phyloP scores from a whole-genome alignment of 2,797 vertebrate genomes.

The Lateolabrax maculatus region DNA sequence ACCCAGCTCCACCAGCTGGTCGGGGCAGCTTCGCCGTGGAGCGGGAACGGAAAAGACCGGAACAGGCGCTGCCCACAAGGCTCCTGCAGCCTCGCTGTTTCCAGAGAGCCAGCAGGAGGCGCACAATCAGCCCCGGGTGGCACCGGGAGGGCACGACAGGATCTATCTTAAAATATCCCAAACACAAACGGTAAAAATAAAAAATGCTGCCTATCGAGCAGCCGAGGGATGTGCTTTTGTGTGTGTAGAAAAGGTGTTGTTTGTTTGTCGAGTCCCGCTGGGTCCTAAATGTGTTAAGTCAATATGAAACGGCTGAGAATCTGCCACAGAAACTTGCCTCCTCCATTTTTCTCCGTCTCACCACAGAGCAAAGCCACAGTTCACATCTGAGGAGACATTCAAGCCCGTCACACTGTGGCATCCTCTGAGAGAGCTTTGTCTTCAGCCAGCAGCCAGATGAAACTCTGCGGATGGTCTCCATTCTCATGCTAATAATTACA shows the following conservation, averaged over 20 bases:
- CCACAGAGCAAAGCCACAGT: conserved; percentile 35
- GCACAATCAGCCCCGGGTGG: conserved; percentile 56
- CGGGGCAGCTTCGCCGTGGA: conserved; percentile 51
- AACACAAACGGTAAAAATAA: conserved; percentile 32
- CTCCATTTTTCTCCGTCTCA: conserved; percentile 44
- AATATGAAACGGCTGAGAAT: conserved; percentile 46
- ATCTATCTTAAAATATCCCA: conserved; percentile 63
- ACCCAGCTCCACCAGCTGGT: conserved; percentile 79
- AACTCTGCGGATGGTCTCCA: conserved; percentile 6
- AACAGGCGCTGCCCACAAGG: conserved; percentile 35
- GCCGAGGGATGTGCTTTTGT: conserved; percentile 56
- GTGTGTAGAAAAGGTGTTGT: conserved; percentile 52
- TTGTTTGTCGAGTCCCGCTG: conserved; percentile 67
- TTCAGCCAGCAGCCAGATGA: conserved; percentile 9
- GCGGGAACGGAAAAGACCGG: conserved; percentile 44
- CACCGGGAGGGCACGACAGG: conserved; percentile 15
- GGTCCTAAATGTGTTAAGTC: conserved; percentile 67
- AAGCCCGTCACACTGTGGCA: conserved; percentile 27
- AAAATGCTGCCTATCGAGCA: conserved; percentile 31
- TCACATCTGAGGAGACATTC: conserved; percentile 38
- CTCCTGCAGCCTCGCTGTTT: conserved; percentile 30
- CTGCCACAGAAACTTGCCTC: conserved; percentile 48
- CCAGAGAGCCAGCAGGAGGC: conserved; percentile 55
- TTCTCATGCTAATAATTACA: conserved; percentile 32
- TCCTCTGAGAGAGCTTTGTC: conserved; percentile 35